Conservation (phyloP, 2,113 vertebrate genomes). For the Zingel zingel region DNA sequence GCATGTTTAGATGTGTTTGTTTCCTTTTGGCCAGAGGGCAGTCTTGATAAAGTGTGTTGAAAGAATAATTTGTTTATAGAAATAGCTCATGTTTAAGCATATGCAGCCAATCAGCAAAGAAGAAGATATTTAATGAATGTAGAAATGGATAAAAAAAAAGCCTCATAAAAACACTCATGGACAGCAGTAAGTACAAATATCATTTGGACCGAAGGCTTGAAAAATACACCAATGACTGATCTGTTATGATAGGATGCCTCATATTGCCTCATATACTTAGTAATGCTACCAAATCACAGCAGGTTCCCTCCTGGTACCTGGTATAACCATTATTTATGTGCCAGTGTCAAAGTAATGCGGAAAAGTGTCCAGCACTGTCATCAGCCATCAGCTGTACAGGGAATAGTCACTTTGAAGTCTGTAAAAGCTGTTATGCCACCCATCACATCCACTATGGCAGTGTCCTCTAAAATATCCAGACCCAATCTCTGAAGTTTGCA, state of each 20-base stretch:
- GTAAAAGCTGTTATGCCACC: slow-evolving; percentile 28
- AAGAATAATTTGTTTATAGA: slow-evolving; percentile 46
- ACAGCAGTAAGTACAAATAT: background rate
- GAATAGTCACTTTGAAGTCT: slow-evolving; percentile 55
- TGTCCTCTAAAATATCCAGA: slow-evolving; percentile 55
- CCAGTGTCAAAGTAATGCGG: slow-evolving; percentile 37
- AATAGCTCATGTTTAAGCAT: slow-evolving; percentile 22
- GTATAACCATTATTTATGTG: slow-evolving; percentile 36
- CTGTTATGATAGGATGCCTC: slow-evolving; percentile 3
- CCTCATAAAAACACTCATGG: background rate
- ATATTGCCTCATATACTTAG: background rate
- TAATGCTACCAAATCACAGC: slow-evolving; percentile 9
- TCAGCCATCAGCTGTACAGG: slow-evolving; percentile 34
- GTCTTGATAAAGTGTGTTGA: slow-evolving; percentile 21
- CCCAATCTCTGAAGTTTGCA: slow-evolving; percentile 43
- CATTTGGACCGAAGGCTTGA: background rate
- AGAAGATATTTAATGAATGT: slow-evolving; percentile 2
- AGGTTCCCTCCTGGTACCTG: background rate
- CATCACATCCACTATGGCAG: slow-evolving; percentile 30
- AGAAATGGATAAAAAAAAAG: background rate
- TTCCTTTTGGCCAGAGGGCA: slow-evolving; percentile 17
- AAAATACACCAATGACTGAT: background rate
- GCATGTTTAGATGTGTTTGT: slow-evolving; percentile 18
- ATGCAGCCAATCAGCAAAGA: slow-evolving; percentile 33
- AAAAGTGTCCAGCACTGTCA: slow-evolving; percentile 19